Percentiles rank a stretch among this genome's conserved stretches.
These are phyloP conservation scores for Kryptolebias ocellatus DNA, from an alignment of 2,797 vertebrate genomes.

Conservation along the genomic window DNA sequence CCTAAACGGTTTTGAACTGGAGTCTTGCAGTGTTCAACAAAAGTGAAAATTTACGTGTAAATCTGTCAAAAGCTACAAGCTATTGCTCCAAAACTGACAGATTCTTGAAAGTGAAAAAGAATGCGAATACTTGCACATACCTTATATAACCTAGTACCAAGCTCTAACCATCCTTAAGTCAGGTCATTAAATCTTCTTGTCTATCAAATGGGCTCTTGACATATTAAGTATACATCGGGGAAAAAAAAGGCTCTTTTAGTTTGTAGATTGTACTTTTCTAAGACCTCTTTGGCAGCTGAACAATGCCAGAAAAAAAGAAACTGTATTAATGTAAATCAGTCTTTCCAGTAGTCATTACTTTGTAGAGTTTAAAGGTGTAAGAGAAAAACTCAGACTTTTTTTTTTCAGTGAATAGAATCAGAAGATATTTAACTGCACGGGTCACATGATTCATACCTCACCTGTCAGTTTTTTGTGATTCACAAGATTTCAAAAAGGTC, in stretches of 20 bases:
- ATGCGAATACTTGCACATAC: slow-evolving; percentile 6
- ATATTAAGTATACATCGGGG: slow-evolving; percentile 24
- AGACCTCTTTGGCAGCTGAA: slow-evolving; percentile 39
- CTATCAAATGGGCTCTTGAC: slow-evolving; percentile 29
- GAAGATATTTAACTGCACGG: slow-evolving; percentile 2
- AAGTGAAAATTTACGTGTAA: slow-evolving; percentile 1
- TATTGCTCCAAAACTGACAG: neutral
- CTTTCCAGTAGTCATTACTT: slow-evolving; percentile 21
- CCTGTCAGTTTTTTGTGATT: neutral
- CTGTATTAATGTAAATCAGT: slow-evolving; percentile 21
- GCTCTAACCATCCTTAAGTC: slow-evolving; percentile 8
- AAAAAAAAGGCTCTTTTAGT: slow-evolving; percentile 13
- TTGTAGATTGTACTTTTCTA: slow-evolving; percentile 26
- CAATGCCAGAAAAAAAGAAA: slow-evolving; percentile 32
- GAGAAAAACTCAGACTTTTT: slow-evolving; percentile 1
- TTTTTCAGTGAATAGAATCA: neutral
- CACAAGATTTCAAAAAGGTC: slow-evolving; percentile 12
- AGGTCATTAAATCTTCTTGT: slow-evolving; percentile 27
- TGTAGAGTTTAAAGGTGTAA: slow-evolving; percentile 17
- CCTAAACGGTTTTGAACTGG: neutral
- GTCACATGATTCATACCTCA: neutral
- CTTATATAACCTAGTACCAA: slow-evolving; percentile 5
- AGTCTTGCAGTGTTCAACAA: neutral
- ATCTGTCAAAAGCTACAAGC: neutral
- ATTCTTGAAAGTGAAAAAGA: neutral